Percentiles rank a stretch among this genome's conserved stretches.
phyloP scores from a whole-genome alignment of 1,140 invertebrate genomes.

The Drosophila insularis region DNA sequence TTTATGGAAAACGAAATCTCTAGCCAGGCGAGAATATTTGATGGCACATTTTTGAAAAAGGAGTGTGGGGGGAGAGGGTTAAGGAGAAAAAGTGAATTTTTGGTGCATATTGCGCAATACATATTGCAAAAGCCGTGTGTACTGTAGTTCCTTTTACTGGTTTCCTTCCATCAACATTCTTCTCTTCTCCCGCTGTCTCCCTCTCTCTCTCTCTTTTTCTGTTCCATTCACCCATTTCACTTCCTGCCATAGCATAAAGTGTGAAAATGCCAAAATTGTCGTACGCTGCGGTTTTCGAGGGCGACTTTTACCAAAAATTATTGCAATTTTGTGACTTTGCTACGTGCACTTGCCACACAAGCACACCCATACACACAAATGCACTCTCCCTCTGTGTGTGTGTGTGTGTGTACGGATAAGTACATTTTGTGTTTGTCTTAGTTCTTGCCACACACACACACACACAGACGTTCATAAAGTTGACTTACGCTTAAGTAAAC shows the following conservation, averaged over 20 bases:
- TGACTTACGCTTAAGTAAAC: slow-evolving; percentile 75
- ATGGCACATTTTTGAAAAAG: slow-evolving; percentile 25
- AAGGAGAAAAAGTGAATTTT: background rate
- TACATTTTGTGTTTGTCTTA: slow-evolving; percentile 67
- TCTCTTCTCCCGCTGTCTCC: background rate
- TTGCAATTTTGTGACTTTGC: slow-evolving; percentile 74
- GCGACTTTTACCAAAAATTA: slow-evolving; percentile 59
- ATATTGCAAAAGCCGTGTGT: slow-evolving; percentile 27
- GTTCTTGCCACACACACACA: slow-evolving; percentile 35
- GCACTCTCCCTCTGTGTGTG: slow-evolving; percentile 10
- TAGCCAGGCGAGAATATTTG: slow-evolving; percentile 36
- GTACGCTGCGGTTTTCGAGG: slow-evolving; percentile 66
- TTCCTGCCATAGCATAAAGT: slow-evolving; percentile 55
- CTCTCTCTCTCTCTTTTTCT: slow-evolving; percentile 29
- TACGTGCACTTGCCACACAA: slow-evolving; percentile 55
- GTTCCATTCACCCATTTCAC: slow-evolving; percentile 21
- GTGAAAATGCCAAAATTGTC: slow-evolving; percentile 78
- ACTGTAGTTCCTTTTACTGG: background rate
- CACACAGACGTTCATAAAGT: slow-evolving; percentile 65
- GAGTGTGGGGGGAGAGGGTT: too few species aligned
- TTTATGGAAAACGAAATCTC: slow-evolving; percentile 28
- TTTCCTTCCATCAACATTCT: background rate
- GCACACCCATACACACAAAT: background rate
- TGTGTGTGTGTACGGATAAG: slow-evolving; percentile 34
- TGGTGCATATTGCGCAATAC: slow-evolving; percentile 38